phyloP scores from a whole-genome alignment of 2,113 vertebrate species.

The Notarius lentiginosus region DNA sequence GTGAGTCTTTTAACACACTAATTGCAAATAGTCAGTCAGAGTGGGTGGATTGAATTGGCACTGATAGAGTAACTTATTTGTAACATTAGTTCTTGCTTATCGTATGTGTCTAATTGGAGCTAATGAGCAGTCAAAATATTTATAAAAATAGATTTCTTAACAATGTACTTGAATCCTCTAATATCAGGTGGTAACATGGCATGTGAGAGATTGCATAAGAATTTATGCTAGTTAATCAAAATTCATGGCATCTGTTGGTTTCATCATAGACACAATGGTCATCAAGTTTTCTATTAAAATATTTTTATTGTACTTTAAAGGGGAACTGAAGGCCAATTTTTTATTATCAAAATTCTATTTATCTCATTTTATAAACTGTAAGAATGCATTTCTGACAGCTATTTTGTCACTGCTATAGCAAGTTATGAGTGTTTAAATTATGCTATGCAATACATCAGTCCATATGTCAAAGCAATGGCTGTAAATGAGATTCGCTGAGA shows the following conservation, averaged over 20 bases:
- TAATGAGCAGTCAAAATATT: background rate
- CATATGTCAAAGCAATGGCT: no score
- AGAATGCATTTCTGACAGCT: no score
- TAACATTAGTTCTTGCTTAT: background rate
- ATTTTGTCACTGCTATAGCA: no score
- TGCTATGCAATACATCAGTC: no score
- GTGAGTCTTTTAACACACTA: constrained; percentile 71
- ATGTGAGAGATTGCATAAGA: background rate
- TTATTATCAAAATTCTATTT: no score
- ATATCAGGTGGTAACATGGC: background rate
- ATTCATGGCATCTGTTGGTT: background rate
- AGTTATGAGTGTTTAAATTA: no score
- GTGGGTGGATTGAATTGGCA: background rate
- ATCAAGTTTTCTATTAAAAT: no score
- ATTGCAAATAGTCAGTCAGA: background rate
- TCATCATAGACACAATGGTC: background rate
- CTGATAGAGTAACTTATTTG: background rate
- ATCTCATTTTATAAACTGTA: no score
- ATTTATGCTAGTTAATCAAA: background rate
- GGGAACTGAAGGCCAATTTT: no score
- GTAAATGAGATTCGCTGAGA: no score
- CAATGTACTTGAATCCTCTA: background rate
- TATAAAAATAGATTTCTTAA: background rate
- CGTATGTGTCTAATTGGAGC: background rate
- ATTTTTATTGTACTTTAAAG: background rate